Evolutionary conservation across 2,888 invertebrate genomes (phyloP), one percentile per base, ranked within the genome.

Genomic region (Eupithecia dodoneata): DNA sequence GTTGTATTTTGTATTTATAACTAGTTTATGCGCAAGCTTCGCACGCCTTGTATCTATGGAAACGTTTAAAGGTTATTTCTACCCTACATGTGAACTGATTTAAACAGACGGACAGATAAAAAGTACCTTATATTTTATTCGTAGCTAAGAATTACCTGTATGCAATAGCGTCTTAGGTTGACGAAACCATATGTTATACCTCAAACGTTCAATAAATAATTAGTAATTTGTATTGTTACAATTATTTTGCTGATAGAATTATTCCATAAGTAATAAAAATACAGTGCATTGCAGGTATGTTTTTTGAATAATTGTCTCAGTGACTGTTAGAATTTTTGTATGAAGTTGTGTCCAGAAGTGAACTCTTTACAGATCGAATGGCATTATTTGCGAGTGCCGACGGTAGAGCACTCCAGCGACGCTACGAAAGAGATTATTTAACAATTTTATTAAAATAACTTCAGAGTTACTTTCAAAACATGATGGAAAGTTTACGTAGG

Each of bases 371-470:
- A 66, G 45, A 71, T 55, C 75, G 52, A 73, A 55, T 78, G 52
- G 67, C 78, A 65, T 67, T 75, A 78, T 76, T 73, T 71, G 70
- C 63, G 73, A 71, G 71, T 75, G 73, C 59, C 75, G 73, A 74
- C 77, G 72, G 63, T 71, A 73, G 73, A 69, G 78, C 73, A 69
- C 69, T 78, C 76, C 74, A 45, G 75, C 71, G 73, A 72, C 73
- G 65, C 71, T 71, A 72, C 73, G 65, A 75, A 70, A 75, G 71
- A 78, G 71, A 76, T 76, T 73, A 78, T 76, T 78, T 78, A 71
- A 74, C 63, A 76, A 76, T 74, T 78, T 76, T 74, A 78, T 67
- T 74, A 76, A 72, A 76, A 74, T 74, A 76, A 72, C 74, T 76
- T 75, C 71, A 42, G 18, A 59, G 55, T 59, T 18, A 73, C 67